phyloP scores from a whole-genome alignment of 2,797 vertebrate species.

The Calcarius lapponicus region DNA sequence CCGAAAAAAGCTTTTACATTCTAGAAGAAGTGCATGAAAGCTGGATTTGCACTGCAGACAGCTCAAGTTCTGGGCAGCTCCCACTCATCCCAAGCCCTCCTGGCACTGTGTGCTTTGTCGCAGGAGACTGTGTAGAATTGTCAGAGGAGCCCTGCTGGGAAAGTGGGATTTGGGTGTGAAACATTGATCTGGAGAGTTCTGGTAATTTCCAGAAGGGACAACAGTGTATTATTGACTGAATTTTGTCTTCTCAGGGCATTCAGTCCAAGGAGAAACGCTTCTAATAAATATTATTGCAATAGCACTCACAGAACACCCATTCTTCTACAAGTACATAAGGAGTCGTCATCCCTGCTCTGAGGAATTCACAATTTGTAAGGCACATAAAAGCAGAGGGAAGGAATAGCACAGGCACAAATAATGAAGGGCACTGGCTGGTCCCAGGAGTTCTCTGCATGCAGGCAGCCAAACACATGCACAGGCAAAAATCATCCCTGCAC shows the following conservation, averaged over 20 bases:
- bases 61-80: not conserved
- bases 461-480: not conserved
- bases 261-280: not conserved
- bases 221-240: not conserved
- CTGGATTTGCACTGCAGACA: not conserved
- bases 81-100: not conserved
- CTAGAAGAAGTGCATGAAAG: not conserved
- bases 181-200: not conserved
- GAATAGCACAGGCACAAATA: not conserved
- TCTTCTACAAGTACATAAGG: not conserved
- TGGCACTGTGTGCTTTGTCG: not conserved
- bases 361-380: not conserved
- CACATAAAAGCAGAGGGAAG: not conserved
- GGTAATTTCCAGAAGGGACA: not conserved
- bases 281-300: not conserved
- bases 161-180: not conserved
- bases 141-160: not conserved
- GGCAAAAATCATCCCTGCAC: not conserved
- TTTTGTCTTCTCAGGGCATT: not conserved
- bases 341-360: not conserved
- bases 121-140: not conserved
- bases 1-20: not conserved
- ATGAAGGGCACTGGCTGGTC: not conserved
- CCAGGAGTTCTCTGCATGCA: not conserved
- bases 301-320: not conserved